Percentiles rank a stretch among this genome's conserved stretches.
phyloP scores from a whole-genome alignment of 2,888 invertebrate species.

The Hydrotaea cyrtoneurina region DNA sequence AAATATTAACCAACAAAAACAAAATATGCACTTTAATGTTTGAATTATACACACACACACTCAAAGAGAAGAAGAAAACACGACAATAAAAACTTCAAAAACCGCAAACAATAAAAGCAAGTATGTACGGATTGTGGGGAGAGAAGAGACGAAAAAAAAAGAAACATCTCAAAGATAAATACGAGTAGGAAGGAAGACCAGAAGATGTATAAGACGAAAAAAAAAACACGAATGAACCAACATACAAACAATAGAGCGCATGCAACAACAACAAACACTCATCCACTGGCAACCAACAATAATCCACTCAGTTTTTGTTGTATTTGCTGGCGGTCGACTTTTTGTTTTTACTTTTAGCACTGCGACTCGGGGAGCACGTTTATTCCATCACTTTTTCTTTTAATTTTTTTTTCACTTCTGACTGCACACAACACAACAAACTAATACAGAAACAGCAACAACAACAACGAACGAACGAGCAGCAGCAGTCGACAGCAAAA shows the following conservation, averaged over 20 bases:
- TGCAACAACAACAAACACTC: background rate
- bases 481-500: background rate
- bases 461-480: no score
- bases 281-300: no score
- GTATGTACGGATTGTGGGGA: background rate
- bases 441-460: background rate
- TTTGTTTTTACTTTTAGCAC: background rate
- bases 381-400: slow-evolving; percentile 9
- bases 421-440: background rate
- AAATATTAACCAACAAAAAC: slow-evolving; percentile 23
- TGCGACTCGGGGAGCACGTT: slow-evolving; percentile 19
- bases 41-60: background rate
- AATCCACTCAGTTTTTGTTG: background rate
- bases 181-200: slow-evolving; percentile 13
- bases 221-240: background rate
- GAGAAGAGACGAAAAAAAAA: background rate
- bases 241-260: background rate
- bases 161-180: background rate
- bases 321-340: no score
- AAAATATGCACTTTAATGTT: slow-evolving; percentile 26
- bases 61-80: background rate
- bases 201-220: background rate
- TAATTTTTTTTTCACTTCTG: background rate
- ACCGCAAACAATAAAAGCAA: slow-evolving; percentile 11
- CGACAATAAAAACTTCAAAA: background rate